Base-by-base conservation (phyloP, 2,113 vertebrate genomes). In the Stegastes partitus region DNA sequence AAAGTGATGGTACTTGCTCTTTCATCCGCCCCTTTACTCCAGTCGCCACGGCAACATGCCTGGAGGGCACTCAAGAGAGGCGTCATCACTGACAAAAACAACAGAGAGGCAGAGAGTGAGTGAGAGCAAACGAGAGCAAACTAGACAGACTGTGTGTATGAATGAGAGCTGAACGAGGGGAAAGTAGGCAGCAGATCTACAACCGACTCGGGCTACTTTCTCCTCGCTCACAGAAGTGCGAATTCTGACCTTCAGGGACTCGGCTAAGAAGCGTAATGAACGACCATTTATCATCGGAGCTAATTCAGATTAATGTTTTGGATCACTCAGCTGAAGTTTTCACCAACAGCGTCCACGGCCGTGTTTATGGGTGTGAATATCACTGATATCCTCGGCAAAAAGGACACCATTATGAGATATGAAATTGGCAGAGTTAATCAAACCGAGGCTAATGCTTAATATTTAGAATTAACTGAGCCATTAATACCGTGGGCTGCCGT, bases 41-140 rank as follows among this genome's bases (percentile, higher is more conserved):
- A 74, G 90, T 94, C 91, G 65, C 93, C 92, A 93, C 87, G 87
- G 91, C 92, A 92, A 93, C 93, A 77, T 92, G 90, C 90, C 93
- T 82, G 81, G 79, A 85, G 89, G 93, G 87, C 81, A 87, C 90
- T 86, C 89, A 39, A 74, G 88, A 92, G 89, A 92, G 88, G 86
- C 81, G 79, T 85, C 91, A 90, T 94, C 88, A 51, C 89, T 79
- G 89, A 81, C 87, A 88, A 88, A 89, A 92, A 92, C 89, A 92
- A 90, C 87, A 88, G 76, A 79, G 79, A 69, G 37, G 79, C 61
- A 51, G 61, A 31, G 74, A 83, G 73, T 79, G 85, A 89, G 83
- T 54, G 81, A 86, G 90, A 71, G 79, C 61, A 73, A 87, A 79
- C 26, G 14, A 80, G 65, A 85, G 79, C 64, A 78, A 77, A 78